Conservation (phyloP, 2,888 invertebrate species). For the Hydrotaea diabolus region DNA sequence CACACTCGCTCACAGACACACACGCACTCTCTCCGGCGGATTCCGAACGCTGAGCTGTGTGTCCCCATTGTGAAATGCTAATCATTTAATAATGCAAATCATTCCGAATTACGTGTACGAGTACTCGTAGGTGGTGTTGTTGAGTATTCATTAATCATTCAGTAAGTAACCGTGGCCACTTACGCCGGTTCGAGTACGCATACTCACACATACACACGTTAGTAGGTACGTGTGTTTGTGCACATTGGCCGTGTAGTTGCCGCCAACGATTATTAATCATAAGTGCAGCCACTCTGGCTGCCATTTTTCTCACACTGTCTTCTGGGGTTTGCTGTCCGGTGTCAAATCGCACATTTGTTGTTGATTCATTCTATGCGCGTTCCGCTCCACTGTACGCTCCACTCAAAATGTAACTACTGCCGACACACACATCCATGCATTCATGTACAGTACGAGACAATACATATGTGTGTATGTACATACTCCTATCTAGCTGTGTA, state of each 20-base stretch:
- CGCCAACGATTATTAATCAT: slow-evolving; percentile 23
- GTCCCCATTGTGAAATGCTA: slow-evolving; percentile 36
- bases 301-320: slow-evolving; percentile 23
- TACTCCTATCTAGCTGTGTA: no score
- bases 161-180: slow-evolving; percentile 29
- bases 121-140: background rate
- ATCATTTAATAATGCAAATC: slow-evolving; percentile 59
- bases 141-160: slow-evolving; percentile 50
- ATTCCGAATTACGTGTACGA: slow-evolving; percentile 22
- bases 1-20: background rate
- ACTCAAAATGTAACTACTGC: background rate
- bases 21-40: background rate
- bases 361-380: slow-evolving; percentile 1
- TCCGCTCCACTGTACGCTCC: slow-evolving; percentile 14
- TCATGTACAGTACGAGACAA: background rate
- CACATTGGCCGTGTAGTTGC: slow-evolving; percentile 12
- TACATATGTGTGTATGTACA: background rate
- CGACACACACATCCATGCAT: no score
- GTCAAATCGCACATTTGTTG: slow-evolving; percentile 6
- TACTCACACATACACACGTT: no score
- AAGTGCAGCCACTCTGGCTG: background rate
- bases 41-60: background rate
- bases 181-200: background rate
- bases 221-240: background rate
- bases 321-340: background rate